These are phyloP conservation scores for Monochamus alternatus DNA, from an alignment of 2,888 invertebrate genomes.

Conservation along the genomic window DNA sequence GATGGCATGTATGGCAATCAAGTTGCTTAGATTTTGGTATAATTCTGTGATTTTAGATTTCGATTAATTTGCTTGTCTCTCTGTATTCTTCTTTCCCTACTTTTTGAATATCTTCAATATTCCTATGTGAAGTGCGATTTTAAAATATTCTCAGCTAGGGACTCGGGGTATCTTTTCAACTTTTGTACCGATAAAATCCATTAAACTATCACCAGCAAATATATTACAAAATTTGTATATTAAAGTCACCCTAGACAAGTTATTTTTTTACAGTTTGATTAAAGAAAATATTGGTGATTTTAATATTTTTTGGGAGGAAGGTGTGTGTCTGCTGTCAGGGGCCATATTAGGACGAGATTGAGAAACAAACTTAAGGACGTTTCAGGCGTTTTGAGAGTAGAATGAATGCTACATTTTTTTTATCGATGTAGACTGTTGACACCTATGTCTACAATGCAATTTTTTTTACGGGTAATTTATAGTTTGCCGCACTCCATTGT, in stretches of 20 bases:
- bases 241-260: conserved; percentile 42
- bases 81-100: conserved; percentile 38
- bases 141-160: conserved; percentile 42
- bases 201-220: conserved; percentile 63
- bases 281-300: conserved; percentile 11
- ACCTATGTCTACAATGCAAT: conserved; percentile 21
- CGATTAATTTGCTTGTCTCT: conserved; percentile 48
- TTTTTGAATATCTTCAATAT: conserved; percentile 42
- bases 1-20: not conserved
- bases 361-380: conserved; percentile 42
- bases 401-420: conserved; percentile 35
- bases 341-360: conserved; percentile 51
- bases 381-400: conserved; percentile 35
- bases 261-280: not conserved
- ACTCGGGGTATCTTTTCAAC: conserved; percentile 41
- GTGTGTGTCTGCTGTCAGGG: conserved; percentile 52
- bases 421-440: conserved; percentile 30
- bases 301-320: conserved; percentile 17
- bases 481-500: not conserved
- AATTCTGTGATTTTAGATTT: conserved; percentile 29
- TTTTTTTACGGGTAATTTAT: not conserved
- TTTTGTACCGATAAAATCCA: conserved; percentile 42
- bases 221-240: conserved; percentile 19
- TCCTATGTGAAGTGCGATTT: conserved; percentile 26
- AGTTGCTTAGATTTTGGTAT: conserved; percentile 25